Evolutionary conservation across 2,113 vertebrate species (phyloP).

Genomic region (Scartelaos histophorus): DNA sequence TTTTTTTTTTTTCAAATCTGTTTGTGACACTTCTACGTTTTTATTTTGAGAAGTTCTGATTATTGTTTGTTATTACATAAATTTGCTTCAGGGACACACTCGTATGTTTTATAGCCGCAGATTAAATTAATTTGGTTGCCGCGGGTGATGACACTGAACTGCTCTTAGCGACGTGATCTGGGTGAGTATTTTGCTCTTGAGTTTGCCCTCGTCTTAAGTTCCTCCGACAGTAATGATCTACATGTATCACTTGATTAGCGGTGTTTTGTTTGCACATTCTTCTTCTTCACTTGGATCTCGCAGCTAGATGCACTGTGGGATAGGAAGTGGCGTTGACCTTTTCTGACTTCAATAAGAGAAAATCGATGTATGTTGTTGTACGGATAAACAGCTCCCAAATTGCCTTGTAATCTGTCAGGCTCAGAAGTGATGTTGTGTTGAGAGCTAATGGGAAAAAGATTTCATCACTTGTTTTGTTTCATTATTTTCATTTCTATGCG

Average conservation of each 20-base stretch:
- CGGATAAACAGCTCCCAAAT: constrained; percentile 21
- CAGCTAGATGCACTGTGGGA: constrained; percentile 25
- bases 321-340: constrained; percentile 43
- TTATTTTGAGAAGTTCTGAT: too few relatives aligned
- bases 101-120: constrained; percentile 4
- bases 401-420: neutral
- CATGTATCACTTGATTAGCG: constrained; percentile 39
- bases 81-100: neutral
- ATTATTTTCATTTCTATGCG: neutral
- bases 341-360: constrained; percentile 31
- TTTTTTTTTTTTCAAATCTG: too few relatives aligned
- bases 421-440: constrained; percentile 2
- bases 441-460: neutral
- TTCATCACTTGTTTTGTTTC: constrained; percentile 6
- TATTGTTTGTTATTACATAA: too few relatives aligned
- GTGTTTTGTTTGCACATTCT: constrained; percentile 13
- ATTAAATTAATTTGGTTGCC: constrained; percentile 30
- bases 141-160: constrained; percentile 25
- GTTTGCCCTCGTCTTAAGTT: constrained; percentile 32
- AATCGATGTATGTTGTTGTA: constrained; percentile 43
- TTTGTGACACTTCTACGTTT: too few relatives aligned
- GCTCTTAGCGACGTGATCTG: constrained; percentile 31
- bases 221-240: constrained; percentile 22
- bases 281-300: constrained; percentile 16
- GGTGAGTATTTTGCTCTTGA: constrained; percentile 25